Percentiles rank a stretch among this genome's conserved stretches.
phyloP scores from a whole-genome alignment of 1,140 invertebrate species.

The Aleiodes sp. region DNA sequence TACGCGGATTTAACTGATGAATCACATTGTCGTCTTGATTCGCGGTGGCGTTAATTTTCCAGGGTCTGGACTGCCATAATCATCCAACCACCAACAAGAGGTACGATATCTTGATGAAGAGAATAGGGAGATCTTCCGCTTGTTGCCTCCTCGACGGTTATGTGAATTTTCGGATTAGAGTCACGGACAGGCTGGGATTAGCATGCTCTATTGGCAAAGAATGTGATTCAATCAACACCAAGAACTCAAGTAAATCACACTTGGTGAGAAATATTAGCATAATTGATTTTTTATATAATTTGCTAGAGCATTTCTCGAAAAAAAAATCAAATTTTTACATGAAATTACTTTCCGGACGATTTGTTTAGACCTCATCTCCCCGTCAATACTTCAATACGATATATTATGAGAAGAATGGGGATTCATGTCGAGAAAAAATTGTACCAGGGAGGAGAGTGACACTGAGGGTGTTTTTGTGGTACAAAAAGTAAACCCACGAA shows the following conservation, averaged over 20 bases:
- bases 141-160: slow-evolving; percentile 28
- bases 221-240: neutral
- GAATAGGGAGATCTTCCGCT: slow-evolving; percentile 37
- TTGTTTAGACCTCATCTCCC: neutral
- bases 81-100: slow-evolving; percentile 10
- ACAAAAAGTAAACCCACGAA: slow-evolving; percentile 39
- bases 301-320: neutral
- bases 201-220: slow-evolving; percentile 13
- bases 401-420: slow-evolving; percentile 18
- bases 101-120: slow-evolving; percentile 21
- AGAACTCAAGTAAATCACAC: neutral
- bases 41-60: slow-evolving; percentile 66
- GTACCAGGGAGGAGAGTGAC: neutral
- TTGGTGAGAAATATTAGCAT: neutral
- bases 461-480: slow-evolving; percentile 23
- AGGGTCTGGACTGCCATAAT: slow-evolving; percentile 23
- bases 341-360: neutral
- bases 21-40: slow-evolving; percentile 69
- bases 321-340: neutral
- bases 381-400: neutral
- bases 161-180: slow-evolving; percentile 39
- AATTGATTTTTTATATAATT: neutral
- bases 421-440: slow-evolving; percentile 10
- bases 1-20: slow-evolving; percentile 69
- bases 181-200: slow-evolving; percentile 18